Percentiles rank a stretch among this genome's conserved stretches.
Evolutionary conservation across 2,888 invertebrate species (phyloP).

Genomic region (Himalopsyche anomala): DNA sequence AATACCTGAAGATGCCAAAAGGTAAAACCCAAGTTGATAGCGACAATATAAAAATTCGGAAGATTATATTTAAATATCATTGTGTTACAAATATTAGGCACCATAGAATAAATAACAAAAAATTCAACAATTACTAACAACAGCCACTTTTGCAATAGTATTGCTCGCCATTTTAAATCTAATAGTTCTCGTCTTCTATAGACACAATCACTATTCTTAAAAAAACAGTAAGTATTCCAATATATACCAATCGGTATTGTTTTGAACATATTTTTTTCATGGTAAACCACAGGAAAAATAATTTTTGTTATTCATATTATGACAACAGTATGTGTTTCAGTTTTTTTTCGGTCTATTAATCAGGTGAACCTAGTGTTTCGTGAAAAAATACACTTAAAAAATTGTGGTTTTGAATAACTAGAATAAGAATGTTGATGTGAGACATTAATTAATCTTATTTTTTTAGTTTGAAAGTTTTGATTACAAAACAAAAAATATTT

Average conservation of each 20-base stretch:
- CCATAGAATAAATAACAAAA: no score
- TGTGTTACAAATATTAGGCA: no score
- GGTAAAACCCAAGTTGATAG: no score
- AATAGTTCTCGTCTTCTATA: not conserved
- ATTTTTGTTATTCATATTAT: not conserved
- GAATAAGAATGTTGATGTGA: no score
- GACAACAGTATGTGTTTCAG: not conserved
- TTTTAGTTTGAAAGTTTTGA: no score
- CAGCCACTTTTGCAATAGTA: constrained; percentile 47
- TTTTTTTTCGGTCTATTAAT: no score
- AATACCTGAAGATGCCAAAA: no score
- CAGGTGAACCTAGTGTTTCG: no score
- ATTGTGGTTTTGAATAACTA: not conserved
- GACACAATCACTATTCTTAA: not conserved
- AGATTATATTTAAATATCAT: no score
- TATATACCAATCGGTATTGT: not conserved
- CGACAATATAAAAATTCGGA: no score
- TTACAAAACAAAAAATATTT: no score
- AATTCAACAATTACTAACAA: constrained; percentile 20
- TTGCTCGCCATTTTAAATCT: not conserved
- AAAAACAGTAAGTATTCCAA: not conserved
- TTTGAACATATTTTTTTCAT: not conserved
- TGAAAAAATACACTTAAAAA: not conserved
- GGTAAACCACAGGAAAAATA: constrained; percentile 16
- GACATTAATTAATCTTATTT: no score